These are phyloP conservation scores for Noturus placidus DNA, from an alignment of 2,113 vertebrate genomes.

Conservation along the genomic window DNA sequence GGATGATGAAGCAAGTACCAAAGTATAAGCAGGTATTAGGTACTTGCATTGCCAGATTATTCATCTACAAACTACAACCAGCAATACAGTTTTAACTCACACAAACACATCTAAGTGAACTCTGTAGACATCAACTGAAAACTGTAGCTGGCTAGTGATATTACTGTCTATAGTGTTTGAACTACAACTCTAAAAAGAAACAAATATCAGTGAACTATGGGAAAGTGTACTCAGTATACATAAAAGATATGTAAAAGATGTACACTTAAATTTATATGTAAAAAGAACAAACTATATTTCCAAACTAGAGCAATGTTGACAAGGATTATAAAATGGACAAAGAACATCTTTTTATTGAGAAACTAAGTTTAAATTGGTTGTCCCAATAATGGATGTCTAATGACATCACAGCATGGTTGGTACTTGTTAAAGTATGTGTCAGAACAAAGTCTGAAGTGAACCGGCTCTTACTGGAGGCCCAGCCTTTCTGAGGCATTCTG, in stretches of 20 bases:
- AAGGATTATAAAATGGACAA: not conserved
- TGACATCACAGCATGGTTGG: not conserved
- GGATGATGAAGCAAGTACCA: slow-evolving; percentile 26
- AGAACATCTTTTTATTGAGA: not conserved
- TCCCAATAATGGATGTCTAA: not conserved
- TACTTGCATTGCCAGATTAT: not conserved
- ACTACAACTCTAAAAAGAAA: not conserved
- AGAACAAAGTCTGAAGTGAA: slow-evolving; percentile 36
- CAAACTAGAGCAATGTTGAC: not conserved
- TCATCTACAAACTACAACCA: not conserved
- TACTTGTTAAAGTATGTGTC: slow-evolving; percentile 22
- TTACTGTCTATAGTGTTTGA: not conserved
- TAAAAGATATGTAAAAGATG: not conserved
- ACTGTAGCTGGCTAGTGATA: not conserved
- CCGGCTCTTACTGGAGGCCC: slow-evolving; percentile 15
- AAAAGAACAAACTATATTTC: not conserved
- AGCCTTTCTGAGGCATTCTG: slow-evolving; percentile 38
- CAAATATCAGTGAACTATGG: not conserved
- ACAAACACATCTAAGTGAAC: slow-evolving; percentile 20
- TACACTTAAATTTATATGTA: not conserved
- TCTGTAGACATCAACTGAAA: not conserved
- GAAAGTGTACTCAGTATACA: not conserved
- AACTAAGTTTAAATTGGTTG: not conserved
- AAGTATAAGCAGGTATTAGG: not conserved
- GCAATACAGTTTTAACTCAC: not conserved